Percentiles rank a stretch among this genome's conserved stretches.
Conservation (phyloP, 2,113 vertebrate species). For the Albula goreensis region DNA sequence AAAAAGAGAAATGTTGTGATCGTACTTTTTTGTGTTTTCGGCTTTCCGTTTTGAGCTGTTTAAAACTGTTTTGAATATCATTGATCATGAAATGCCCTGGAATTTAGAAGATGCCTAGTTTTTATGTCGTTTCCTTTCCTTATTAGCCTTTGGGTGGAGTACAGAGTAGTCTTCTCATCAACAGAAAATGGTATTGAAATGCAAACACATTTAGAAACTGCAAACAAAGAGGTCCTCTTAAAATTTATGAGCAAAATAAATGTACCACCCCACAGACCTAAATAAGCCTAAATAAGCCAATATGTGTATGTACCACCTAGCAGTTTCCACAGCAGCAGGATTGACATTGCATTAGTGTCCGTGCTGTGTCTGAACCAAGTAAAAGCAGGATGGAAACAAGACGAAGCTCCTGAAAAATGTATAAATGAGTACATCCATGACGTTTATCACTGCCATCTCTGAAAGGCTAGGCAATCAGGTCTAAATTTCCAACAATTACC, state of each 20-base stretch:
- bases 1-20: background rate
- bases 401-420: background rate
- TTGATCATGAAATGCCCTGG: no score
- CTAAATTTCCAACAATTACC: no score
- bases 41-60: no score
- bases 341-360: background rate
- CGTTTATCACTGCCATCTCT: background rate
- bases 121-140: no score
- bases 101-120: no score
- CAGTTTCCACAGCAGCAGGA: background rate
- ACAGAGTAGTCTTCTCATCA: background rate
- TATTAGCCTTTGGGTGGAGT: no score
- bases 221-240: no score
- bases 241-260: no score
- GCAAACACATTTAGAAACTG: background rate
- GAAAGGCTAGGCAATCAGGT: background rate
- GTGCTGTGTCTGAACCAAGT: background rate
- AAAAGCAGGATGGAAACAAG: background rate
- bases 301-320: background rate
- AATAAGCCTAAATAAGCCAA: no score
- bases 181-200: background rate
- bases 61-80: no score
- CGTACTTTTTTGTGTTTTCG: no score
- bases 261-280: no score
- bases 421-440: background rate